Conservation (phyloP, 1,140 invertebrate species). For the Whitmania pigra region DNA sequence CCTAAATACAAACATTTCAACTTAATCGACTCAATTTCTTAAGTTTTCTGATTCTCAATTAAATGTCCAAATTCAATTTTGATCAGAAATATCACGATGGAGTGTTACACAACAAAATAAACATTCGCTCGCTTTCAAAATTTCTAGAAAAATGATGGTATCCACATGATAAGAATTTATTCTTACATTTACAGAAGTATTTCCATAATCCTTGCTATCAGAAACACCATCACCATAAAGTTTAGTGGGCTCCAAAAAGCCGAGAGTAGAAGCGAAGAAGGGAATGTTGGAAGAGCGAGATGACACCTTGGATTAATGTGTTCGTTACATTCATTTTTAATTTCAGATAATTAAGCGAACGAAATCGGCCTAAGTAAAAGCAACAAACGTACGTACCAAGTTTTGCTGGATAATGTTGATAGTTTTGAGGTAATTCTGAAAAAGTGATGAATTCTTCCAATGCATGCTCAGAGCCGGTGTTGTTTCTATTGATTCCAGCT, state of each 20-base stretch:
- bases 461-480: background rate
- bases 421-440: background rate
- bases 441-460: background rate
- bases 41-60: background rate
- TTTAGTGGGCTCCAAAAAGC: constrained; percentile 35
- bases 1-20: background rate
- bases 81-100: background rate
- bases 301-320: background rate
- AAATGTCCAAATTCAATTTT: background rate
- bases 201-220: background rate
- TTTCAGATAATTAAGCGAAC: no score
- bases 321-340: no score
- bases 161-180: background rate
- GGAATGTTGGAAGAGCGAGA: constrained; percentile 29
- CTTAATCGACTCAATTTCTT: background rate
- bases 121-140: background rate
- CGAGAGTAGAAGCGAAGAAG: constrained; percentile 33
- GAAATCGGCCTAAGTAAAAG: no score
- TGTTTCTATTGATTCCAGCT: background rate
- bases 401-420: background rate
- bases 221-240: constrained; percentile 22
- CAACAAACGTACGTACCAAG: background rate
- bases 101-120: background rate
- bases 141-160: no score
- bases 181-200: constrained; percentile 8